Base-by-base conservation (phyloP, 2,888 invertebrate species). In the Alviniconcha strummeri region DNA sequence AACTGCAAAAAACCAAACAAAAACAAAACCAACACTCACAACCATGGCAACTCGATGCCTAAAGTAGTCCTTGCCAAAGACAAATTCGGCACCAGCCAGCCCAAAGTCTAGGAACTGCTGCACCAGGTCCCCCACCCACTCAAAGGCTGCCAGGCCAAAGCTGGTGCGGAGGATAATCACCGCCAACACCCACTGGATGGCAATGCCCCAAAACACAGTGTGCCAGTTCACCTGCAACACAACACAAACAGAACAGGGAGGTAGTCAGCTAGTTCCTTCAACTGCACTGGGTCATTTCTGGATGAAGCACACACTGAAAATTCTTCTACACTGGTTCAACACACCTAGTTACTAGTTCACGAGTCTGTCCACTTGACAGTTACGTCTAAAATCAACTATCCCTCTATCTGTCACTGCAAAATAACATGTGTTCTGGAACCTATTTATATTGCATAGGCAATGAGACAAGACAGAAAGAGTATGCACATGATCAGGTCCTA, bases 71-170 rank as follows among this genome's bases (percentile, higher is more conserved):
- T 85, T 56, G 11, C 97, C 97, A 91, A 97, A 99, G 0, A 98
- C 96, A 92, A 99, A 98, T 0, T 94, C 95, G 0, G 97, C 96
- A 0, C 98, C 99, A 0, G 95, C 95, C 83, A 96, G 95, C 0
- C 97, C 96, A 92, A 96, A 98, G 2, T 95, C 94, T 81, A 99
- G 94, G 91, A 99, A 98, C 0, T 95, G 95, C 0, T 96, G 95
- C 0, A 96, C 95, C 94, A 96, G 95, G 67, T 91, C 94, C 0
- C 96, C 96, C 81, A 96, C 93, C 92, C 96, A 96, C 82, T 95
- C 91, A 87, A 98, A 95, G 5, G 97, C 95, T 1, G 94, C 92
- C 64, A 96, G 94, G 9, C 92, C 92, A 85, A 86, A 87, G 1
- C 80, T n/a, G 54, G 92, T 91, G 80, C 90, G 85, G 36, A 92